phyloP scores from a whole-genome alignment of 2,113 vertebrate genomes.

The Mesembrinibis cayennensis region DNA sequence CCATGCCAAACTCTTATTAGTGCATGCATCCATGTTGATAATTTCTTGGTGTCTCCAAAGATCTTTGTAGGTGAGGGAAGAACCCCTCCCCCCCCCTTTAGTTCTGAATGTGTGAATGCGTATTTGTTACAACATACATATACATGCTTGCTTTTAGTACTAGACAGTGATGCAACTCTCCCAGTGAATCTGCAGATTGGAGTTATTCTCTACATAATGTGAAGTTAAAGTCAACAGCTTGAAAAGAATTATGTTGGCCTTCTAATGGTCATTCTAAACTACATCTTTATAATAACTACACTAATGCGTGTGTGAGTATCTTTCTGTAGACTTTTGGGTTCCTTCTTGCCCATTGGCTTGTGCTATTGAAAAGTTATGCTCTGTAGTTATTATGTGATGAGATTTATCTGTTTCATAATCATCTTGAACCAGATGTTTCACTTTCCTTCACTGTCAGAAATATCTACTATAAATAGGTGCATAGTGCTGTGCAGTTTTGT shows the following conservation, averaged over 20 bases:
- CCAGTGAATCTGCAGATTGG: background rate
- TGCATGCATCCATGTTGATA: background rate
- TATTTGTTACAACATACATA: background rate
- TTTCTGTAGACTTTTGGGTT: background rate
- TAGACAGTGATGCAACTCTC: background rate
- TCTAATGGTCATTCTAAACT: background rate
- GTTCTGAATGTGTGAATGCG: background rate
- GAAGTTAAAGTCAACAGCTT: background rate
- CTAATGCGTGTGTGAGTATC: background rate
- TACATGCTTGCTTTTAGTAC: background rate
- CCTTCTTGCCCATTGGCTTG: background rate
- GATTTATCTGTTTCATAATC: conserved; percentile 32
- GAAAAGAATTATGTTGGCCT: background rate
- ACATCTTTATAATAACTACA: background rate
- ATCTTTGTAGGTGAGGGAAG: background rate
- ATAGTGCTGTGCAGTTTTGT: background rate
- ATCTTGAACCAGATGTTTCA: conserved; percentile 22
- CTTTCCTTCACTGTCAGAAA: conserved; percentile 32
- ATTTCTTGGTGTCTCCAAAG: background rate
- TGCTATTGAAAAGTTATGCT: background rate
- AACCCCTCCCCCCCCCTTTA: background rate
- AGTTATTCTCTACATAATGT: background rate
- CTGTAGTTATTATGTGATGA: background rate
- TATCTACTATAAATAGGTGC: conserved; percentile 25
- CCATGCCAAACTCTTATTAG: background rate